Base-by-base conservation (phyloP, 2,113 vertebrate species). In the Haplochromis vanheusdeni region DNA sequence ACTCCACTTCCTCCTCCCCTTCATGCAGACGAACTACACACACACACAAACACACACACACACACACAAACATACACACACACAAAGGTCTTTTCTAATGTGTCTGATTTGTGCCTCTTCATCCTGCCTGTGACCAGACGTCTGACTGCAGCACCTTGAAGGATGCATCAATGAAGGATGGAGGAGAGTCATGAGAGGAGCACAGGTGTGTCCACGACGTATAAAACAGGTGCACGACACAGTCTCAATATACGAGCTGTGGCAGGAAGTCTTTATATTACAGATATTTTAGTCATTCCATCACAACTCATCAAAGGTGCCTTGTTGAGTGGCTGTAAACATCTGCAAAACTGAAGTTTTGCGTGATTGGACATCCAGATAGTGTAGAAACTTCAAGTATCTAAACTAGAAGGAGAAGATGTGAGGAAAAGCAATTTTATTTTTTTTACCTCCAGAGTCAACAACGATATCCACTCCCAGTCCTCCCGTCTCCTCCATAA, bases 401-500 rank as follows among this genome's bases (percentile, higher is more conserved):
- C 0, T 26, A 54, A 54, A 11, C 51, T 21, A 21, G 19, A 55
- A 55, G 26, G 35, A 70, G 35, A 23, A 0, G 35, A 42, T 8
- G 12, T 9, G 35, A 70, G 12, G 65, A 62, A 62, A 2, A 35
- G 58, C 16, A 4, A 19, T 33, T 60, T 60, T 4, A 10, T n/a
- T 0, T 19, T 33, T 70, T 75, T 75, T 73, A 98, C 98, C 99
- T 98, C 98, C 98, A 55, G 97, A 96, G 87, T 99, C 99, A 16
- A 99, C 84, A 6, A 98, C 95, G 17, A 98, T 97, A 83, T 99
- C 98, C 79, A 99, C 97, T 73, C 99, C 99, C 42, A 99, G 96
- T 83, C 98, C 98, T 14, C 98, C 98, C 0, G 98, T 99, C 95
- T 99, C 99, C 94, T 99, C 98, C 93, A 99, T 87, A 81, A 98